Evolutionary conservation across 2,888 invertebrate species (phyloP).

Genomic region (Aproaerema taeniolella): DNA sequence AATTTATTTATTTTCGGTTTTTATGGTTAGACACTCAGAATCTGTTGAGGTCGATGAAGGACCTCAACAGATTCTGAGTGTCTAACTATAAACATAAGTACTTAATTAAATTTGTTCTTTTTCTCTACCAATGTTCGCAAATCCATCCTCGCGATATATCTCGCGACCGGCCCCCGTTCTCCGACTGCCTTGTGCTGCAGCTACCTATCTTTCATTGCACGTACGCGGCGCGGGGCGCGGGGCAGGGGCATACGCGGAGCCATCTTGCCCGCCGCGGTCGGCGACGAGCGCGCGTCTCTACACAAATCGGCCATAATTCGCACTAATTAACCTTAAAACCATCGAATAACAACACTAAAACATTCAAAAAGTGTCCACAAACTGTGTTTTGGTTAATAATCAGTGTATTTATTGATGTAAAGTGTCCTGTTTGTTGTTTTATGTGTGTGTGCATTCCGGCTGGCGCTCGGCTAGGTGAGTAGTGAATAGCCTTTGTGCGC

Average conservation of each 20-base stretch:
- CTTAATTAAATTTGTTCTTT: too few species aligned
- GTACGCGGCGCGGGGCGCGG: constrained; percentile 68
- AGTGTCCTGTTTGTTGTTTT: constrained; percentile 58
- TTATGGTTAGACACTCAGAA: too few species aligned
- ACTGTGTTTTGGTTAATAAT: constrained; percentile 22
- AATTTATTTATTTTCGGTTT: too few species aligned
- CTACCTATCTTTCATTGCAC: constrained; percentile 78
- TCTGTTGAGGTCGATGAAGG: too few species aligned
- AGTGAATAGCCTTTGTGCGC: constrained; percentile 71
- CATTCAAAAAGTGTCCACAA: constrained; percentile 3
- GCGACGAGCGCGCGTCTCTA: constrained; percentile 70
- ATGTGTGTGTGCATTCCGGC: constrained; percentile 65
- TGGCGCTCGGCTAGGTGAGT: constrained; percentile 63
- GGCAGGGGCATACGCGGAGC: constrained; percentile 62
- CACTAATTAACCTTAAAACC: constrained; percentile 64
- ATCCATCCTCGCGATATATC: background rate
- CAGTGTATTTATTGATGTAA: constrained; percentile 57
- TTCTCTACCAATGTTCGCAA: too few species aligned
- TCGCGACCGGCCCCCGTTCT: constrained; percentile 37
- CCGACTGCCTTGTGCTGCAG: constrained; percentile 45
- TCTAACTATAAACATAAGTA: too few species aligned
- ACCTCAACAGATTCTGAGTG: too few species aligned
- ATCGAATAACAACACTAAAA: constrained; percentile 40
- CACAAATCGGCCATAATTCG: constrained; percentile 65
- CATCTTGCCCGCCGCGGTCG: constrained; percentile 73